These are phyloP conservation scores for Himalopsyche kuldschensis DNA, from an alignment of 2,888 invertebrate genomes.

Conservation along the genomic window DNA sequence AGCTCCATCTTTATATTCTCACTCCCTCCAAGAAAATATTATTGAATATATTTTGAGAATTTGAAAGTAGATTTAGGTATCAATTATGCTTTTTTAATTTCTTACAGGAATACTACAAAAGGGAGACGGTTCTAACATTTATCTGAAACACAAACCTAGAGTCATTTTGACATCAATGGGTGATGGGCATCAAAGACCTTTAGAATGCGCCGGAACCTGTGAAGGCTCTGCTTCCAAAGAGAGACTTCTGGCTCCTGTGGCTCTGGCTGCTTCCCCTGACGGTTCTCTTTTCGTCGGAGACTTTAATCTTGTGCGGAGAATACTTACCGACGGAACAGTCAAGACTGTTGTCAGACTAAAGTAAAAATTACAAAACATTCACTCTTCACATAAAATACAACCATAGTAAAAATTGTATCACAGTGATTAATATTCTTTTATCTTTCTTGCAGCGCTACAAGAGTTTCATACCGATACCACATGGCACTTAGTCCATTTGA, in stretches of 20 bases:
- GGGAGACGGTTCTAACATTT: conserved; percentile 95
- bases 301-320: conserved; percentile 88
- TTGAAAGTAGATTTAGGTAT: too few species aligned
- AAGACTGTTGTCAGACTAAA: conserved; percentile 78
- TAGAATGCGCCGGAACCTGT: conserved; percentile 73
- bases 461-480: conserved; percentile 95
- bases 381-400: background rate
- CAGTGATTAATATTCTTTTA: conserved; percentile 30
- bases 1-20: too few species aligned
- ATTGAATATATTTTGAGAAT: too few species aligned
- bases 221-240: conserved; percentile 79
- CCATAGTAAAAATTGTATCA: background rate
- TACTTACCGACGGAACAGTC: conserved; percentile 82
- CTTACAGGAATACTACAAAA: conserved; percentile 90
- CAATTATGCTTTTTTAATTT: background rate
- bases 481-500: conserved; percentile 94
- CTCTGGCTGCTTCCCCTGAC: conserved; percentile 87
- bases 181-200: conserved; percentile 84
- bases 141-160: conserved; percentile 88
- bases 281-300: conserved; percentile 95
- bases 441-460: conserved; percentile 73
- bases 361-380: conserved; percentile 57
- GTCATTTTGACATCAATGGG: conserved; percentile 91
- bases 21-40: too few species aligned
- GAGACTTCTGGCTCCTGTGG: conserved; percentile 87